Base-by-base conservation (phyloP, 2,113 vertebrate genomes). In the Nyctereutes procyonoides region DNA sequence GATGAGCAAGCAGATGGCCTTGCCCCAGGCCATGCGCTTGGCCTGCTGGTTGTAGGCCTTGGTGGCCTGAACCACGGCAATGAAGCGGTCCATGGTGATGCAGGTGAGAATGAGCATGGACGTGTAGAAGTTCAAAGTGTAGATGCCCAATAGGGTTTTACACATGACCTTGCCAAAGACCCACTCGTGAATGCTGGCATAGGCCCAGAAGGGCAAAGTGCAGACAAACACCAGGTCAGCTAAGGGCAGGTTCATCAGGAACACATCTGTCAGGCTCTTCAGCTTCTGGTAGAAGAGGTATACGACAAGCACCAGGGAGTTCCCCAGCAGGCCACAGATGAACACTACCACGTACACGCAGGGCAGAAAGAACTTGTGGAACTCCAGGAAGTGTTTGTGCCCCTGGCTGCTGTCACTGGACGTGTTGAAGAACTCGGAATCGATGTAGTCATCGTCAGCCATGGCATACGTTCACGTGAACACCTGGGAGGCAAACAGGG, bases 151-250 rank as follows among this genome's bases (percentile, higher is more conserved):
- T 56, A 97, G 95, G 35, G 88, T 51, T 92, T 69, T 95, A 97
- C 98, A 98, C 73, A 81, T 35, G 13, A 32, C 0, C 0, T 22
- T 74, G 26, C 98, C 98, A 17, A 97, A 99, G 94, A 96, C 88
- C 98, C 98, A 98, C 81, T 97, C 93, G 0, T 95, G 83, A 22
- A 94, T 55, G 74, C 92, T 96, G 2, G 97, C 93, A 3, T 98
- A 97, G 86, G 97, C 96, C 97, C 98, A 98, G 79, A 99, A 98
- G 28, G 98, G 98, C 94, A 98, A 83, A 0, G 98, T 99, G 65
- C 98, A 98, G 63, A 98, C 94, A 17, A 99, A 99, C 77, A 98
- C 48, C 65, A 98, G 97, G 88, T 99, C 98, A 0, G 98, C 98
- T 93, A 97, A n/a, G 24, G 98, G 97, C 88, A 99, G 16, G 8